Percentiles rank a stretch among this genome's conserved stretches.
phyloP scores from a whole-genome alignment of 2,113 vertebrate genomes.

The Perca schrenkii region DNA sequence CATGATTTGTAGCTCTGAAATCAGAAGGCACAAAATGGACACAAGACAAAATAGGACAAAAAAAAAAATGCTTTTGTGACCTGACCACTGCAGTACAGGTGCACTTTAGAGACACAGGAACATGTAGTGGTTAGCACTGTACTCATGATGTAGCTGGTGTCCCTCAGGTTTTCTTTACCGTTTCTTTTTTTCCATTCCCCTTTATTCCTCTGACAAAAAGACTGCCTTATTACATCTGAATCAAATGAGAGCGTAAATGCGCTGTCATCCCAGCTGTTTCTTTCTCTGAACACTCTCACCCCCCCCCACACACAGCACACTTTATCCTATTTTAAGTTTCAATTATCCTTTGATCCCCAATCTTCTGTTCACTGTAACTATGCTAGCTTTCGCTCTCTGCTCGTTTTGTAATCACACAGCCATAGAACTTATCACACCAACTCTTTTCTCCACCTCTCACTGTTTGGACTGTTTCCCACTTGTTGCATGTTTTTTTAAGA shows the following conservation, averaged over 20 bases:
- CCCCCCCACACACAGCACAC: slow-evolving; percentile 24
- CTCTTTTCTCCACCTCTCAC: slow-evolving; percentile 58
- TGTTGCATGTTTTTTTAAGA: slow-evolving; percentile 88
- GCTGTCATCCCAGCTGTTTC: slow-evolving; percentile 75
- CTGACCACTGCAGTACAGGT: slow-evolving; percentile 31
- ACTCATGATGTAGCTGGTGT: slow-evolving; percentile 63
- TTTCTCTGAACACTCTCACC: slow-evolving; percentile 60
- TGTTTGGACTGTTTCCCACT: slow-evolving; percentile 84
- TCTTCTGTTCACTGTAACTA: slow-evolving; percentile 65
- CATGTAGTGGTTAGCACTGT: slow-evolving; percentile 40
- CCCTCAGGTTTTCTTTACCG: slow-evolving; percentile 64
- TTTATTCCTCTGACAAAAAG: slow-evolving; percentile 62
- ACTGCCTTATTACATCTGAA: slow-evolving; percentile 68
- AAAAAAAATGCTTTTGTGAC: slow-evolving; percentile 26
- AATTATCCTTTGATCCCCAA: slow-evolving; percentile 70
- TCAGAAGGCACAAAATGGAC: slow-evolving; percentile 24
- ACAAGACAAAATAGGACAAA: background rate
- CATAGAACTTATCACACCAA: slow-evolving; percentile 57
- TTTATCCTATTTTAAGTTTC: slow-evolving; percentile 63
- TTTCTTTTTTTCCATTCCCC: slow-evolving; percentile 4
- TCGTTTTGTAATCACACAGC: slow-evolving; percentile 65
- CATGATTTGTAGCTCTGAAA: slow-evolving; percentile 40
- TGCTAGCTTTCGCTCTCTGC: slow-evolving; percentile 68
- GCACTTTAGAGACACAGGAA: slow-evolving; percentile 54
- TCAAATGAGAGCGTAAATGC: slow-evolving; percentile 42